phyloP scores from a whole-genome alignment of 2,113 vertebrate species.

The Hemibagrus wyckioides region DNA sequence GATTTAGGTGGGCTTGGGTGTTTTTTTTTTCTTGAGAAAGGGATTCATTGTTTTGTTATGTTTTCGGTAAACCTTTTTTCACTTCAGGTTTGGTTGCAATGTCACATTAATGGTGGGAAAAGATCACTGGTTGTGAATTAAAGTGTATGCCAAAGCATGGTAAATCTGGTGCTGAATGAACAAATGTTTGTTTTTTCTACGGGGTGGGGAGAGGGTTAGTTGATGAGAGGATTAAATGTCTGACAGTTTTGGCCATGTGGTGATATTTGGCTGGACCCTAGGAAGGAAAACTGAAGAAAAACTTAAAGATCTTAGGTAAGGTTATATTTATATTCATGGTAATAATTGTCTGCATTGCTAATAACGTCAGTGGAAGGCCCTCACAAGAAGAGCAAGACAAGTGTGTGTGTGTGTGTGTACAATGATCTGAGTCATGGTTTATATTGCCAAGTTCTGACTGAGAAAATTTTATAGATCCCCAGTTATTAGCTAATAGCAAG shows the following conservation, averaged over 20 bases:
- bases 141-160: not conserved
- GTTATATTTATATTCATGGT: not conserved
- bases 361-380: not conserved
- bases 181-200: not conserved
- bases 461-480: slow-evolving; percentile 4
- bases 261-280: not conserved
- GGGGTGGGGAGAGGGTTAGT: not conserved
- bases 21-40: not conserved
- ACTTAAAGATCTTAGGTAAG: not conserved
- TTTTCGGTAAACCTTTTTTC: not conserved
- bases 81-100: not conserved
- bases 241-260: not conserved
- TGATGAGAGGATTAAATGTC: not conserved
- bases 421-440: slow-evolving; percentile 34
- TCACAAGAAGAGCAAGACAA: not conserved
- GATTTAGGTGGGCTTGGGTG: not conserved
- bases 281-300: not conserved
- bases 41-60: not conserved
- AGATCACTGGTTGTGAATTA: not conserved
- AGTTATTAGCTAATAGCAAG: slow-evolving; percentile 5
- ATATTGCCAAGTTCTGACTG: slow-evolving; percentile 32
- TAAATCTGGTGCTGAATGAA: not conserved
- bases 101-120: not conserved
- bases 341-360: not conserved
- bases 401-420: slow-evolving; percentile 15